These are phyloP conservation scores for Metellina segmentata DNA, from an alignment of 2,888 invertebrate species.

Conservation along the genomic window DNA sequence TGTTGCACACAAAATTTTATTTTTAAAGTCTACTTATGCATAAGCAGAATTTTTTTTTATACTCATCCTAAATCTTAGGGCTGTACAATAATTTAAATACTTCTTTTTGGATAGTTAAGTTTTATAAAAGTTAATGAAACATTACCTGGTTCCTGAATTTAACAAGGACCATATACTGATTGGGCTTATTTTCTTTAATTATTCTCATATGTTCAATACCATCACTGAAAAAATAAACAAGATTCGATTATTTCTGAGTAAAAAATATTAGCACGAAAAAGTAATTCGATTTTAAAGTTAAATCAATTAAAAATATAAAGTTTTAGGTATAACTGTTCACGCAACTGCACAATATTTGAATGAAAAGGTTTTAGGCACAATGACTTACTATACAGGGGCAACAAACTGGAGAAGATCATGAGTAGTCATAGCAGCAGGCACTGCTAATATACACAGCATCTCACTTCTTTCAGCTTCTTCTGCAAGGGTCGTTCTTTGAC, in stretches of 20 bases:
- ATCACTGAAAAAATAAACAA: conserved; percentile 82
- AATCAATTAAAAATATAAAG: too few relatives aligned
- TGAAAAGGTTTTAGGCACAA: neutral
- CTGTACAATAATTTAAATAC: too few relatives aligned
- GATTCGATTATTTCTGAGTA: neutral
- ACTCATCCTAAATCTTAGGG: too few relatives aligned
- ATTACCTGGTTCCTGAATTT: conserved; percentile 86
- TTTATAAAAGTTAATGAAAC: neutral
- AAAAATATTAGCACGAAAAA: too few relatives aligned
- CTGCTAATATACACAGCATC: conserved; percentile 92
- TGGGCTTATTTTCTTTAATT: conserved; percentile 91
- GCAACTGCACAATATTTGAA: too few relatives aligned
- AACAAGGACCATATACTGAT: conserved; percentile 98
- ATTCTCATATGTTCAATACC: conserved; percentile 95
- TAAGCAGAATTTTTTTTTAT: too few relatives aligned
- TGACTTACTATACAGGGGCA: conserved; percentile 88
- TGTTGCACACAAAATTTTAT: too few relatives aligned
- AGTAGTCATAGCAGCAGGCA: conserved; percentile 94
- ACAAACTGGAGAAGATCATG: conserved; percentile 96
- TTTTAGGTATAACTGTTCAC: too few relatives aligned
- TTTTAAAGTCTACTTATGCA: too few relatives aligned
- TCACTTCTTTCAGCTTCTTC: conserved; percentile 86
- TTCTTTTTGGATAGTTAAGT: neutral
- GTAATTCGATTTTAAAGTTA: too few relatives aligned
- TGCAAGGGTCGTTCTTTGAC: conserved; percentile 88